Percentiles rank a stretch among this genome's conserved stretches.
These are phyloP conservation scores for Sebastes matsubarae DNA, from an alignment of 2,797 vertebrate genomes.

Conservation along the genomic window DNA sequence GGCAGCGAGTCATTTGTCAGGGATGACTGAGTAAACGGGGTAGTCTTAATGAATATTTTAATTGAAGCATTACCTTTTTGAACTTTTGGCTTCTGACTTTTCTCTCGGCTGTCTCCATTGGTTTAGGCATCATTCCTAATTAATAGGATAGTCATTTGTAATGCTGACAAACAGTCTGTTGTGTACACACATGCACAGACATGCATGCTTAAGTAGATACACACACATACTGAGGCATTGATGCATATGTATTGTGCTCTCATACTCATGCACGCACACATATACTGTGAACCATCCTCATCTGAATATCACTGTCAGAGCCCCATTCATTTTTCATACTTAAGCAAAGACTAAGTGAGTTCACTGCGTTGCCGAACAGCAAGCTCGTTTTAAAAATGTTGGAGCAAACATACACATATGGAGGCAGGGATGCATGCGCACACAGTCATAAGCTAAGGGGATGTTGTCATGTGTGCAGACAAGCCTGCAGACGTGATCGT, in stretches of 20 bases:
- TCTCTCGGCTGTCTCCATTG: conserved; percentile 28
- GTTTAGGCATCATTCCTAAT: conserved; percentile 55
- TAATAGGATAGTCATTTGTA: conserved; percentile 40
- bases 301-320: conserved; percentile 28
- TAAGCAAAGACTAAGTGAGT: conserved; percentile 9
- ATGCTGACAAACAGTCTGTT: conserved; percentile 41
- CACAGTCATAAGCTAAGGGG: background rate
- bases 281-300: background rate
- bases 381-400: background rate
- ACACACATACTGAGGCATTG: background rate
- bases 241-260: background rate
- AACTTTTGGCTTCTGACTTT: conserved; percentile 64
- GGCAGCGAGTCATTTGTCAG: conserved; percentile 52
- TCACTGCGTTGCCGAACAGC: background rate
- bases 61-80: conserved; percentile 68
- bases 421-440: background rate
- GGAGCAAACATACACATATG: background rate
- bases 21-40: conserved; percentile 57
- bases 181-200: background rate
- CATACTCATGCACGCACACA: background rate
- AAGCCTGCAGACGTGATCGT: background rate
- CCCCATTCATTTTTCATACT: conserved; percentile 40
- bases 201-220: conserved; percentile 7
- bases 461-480: background rate
- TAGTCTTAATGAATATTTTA: conserved; percentile 71